A percentile compares a stretch with the other conserved stretches of the same genome.
phyloP scores from a whole-genome alignment of 2,113 vertebrate genomes.

The Bos javanicus region DNA sequence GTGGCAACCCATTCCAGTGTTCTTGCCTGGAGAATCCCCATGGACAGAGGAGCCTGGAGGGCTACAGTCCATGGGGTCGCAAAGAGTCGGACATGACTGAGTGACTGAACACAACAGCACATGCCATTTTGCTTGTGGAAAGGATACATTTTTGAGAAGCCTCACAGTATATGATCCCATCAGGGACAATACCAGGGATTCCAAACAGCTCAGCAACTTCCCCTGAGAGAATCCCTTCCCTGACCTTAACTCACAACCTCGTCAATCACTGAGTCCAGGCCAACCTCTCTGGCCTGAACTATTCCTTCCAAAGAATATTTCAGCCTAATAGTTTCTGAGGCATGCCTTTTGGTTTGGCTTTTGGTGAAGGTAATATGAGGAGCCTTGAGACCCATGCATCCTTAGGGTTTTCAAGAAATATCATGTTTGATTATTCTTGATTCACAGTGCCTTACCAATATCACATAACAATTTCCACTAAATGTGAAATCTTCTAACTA shows the following conservation, averaged over 20 bases:
- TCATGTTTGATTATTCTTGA: conserved; percentile 41
- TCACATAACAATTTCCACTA: conserved; percentile 27
- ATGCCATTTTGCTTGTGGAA: not conserved
- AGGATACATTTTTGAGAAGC: not conserved
- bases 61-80: not conserved
- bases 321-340: conserved; percentile 31
- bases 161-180: not conserved
- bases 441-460: not conserved
- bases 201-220: not conserved
- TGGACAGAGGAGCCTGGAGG: not conserved
- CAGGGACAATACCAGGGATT: not conserved
- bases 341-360: conserved; percentile 43
- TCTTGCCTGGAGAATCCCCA: not conserved
- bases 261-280: not conserved
- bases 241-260: not conserved
- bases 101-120: not conserved
- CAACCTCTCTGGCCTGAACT: conserved; percentile 8
- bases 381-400: conserved; percentile 33
- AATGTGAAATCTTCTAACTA: conserved; percentile 43
- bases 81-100: not conserved
- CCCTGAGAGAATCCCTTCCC: not conserved
- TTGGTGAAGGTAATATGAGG: conserved; percentile 57
- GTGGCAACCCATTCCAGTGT: not conserved
- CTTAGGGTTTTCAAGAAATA: conserved; percentile 56
- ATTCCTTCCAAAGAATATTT: conserved; percentile 38